A percentile compares a stretch with the other conserved stretches of the same genome.
phyloP scores from a whole-genome alignment of 2,113 vertebrate genomes.

The Chunga burmeisteri region DNA sequence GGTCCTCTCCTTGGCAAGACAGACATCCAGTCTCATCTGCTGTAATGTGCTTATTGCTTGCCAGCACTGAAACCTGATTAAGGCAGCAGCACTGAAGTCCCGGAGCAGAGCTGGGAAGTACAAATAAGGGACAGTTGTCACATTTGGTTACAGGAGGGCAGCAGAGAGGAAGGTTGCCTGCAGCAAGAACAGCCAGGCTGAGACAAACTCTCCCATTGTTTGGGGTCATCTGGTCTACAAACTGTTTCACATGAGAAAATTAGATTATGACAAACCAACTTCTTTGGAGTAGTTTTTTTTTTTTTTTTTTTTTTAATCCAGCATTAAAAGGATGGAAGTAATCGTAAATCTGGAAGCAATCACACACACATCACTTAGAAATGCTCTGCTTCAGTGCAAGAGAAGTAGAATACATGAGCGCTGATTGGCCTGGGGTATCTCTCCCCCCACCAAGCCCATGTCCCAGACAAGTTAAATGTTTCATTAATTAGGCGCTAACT shows the following conservation, averaged over 20 bases:
- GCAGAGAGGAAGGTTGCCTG: not conserved
- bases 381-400: slow-evolving; percentile 42
- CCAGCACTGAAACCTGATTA: not conserved
- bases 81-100: not conserved
- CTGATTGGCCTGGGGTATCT: slow-evolving; percentile 42
- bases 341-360: slow-evolving; percentile 65
- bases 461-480: slow-evolving; percentile 62
- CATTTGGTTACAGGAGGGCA: not conserved
- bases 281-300: not conserved
- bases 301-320: not conserved
- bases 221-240: slow-evolving; percentile 59
- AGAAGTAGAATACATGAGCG: slow-evolving; percentile 30
- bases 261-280: slow-evolving; percentile 36
- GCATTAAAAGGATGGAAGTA: slow-evolving; percentile 45
- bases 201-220: slow-evolving; percentile 44
- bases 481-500: slow-evolving; percentile 60
- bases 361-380: slow-evolving; percentile 54
- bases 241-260: slow-evolving; percentile 67
- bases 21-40: not conserved
- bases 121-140: not conserved
- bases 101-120: not conserved
- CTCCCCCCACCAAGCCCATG: slow-evolving; percentile 17
- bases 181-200: slow-evolving; percentile 8
- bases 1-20: not conserved
- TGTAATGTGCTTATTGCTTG: not conserved